phyloP scores from a whole-genome alignment of 2,113 vertebrate genomes.

The Catharus minimus region DNA sequence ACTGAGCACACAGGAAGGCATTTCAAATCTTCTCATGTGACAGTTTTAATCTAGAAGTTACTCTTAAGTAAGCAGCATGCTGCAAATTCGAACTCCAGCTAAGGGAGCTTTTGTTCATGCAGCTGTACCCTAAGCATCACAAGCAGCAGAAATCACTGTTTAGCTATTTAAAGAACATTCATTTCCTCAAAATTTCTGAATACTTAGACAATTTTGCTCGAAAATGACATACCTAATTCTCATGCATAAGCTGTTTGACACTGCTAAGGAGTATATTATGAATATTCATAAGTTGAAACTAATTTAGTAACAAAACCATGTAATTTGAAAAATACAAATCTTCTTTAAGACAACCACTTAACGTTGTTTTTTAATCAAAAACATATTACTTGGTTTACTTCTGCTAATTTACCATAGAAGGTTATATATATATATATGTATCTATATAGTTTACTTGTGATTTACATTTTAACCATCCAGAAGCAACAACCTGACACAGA shows the following conservation, averaged over 20 bases:
- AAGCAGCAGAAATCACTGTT: constrained; percentile 20
- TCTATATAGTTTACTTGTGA: not conserved
- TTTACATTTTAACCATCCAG: constrained; percentile 4
- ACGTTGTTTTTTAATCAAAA: not conserved
- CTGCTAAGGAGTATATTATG: constrained; percentile 19
- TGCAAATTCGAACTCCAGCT: not conserved
- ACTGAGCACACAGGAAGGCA: not conserved
- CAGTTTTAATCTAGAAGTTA: not conserved
- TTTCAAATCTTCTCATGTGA: not conserved
- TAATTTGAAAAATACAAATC: constrained; percentile 52
- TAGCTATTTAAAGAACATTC: constrained; percentile 36
- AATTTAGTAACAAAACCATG: constrained; percentile 52
- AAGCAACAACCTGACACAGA: not conserved
- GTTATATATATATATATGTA: not conserved
- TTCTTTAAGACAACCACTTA: not conserved
- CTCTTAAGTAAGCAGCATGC: not conserved
- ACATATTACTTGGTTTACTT: not conserved
- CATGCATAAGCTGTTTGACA: constrained; percentile 18
- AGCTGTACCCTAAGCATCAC: constrained; percentile 27
- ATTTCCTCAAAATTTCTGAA: constrained; percentile 40
- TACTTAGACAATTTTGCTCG: not conserved
- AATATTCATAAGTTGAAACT: constrained; percentile 61
- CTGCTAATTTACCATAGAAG: not conserved
- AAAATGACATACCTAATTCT: constrained; percentile 52
- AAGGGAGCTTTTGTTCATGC: constrained; percentile 5